These are phyloP conservation scores for Stictonetta naevosa DNA, from an alignment of 2,113 vertebrate species.

Conservation along the genomic window DNA sequence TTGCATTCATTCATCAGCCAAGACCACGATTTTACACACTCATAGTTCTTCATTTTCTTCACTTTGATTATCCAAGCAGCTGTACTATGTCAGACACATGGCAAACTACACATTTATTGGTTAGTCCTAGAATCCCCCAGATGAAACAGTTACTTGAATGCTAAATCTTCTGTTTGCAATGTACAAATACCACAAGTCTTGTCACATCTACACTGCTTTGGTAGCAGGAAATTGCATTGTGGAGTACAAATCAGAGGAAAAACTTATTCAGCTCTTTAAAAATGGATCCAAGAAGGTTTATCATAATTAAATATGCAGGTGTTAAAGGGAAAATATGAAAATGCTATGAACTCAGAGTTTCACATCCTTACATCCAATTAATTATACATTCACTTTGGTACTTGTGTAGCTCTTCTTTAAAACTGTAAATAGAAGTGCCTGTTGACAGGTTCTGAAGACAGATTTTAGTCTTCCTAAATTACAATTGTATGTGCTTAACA, in stretches of 20 bases:
- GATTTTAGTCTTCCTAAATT: background rate
- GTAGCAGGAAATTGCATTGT: rapidly evolving
- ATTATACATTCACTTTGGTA: background rate
- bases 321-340: background rate
- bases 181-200: background rate
- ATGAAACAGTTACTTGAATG: background rate
- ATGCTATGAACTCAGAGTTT: background rate
- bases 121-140: background rate
- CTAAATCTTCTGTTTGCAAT: rapidly evolving
- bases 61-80: background rate
- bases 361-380: background rate
- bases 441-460: background rate
- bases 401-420: background rate
- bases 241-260: background rate
- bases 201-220: background rate
- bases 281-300: background rate
- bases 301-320: no score
- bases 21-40: rapidly evolving
- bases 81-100: background rate
- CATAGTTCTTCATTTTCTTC: background rate
- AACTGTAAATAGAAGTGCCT: no score
- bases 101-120: rapidly evolving
- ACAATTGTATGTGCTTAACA: background rate
- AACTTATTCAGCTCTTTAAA: background rate
- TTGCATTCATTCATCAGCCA: background rate